Base-by-base conservation (phyloP, 2,888 invertebrate species). In the Hemicrepidius hirtus region DNA sequence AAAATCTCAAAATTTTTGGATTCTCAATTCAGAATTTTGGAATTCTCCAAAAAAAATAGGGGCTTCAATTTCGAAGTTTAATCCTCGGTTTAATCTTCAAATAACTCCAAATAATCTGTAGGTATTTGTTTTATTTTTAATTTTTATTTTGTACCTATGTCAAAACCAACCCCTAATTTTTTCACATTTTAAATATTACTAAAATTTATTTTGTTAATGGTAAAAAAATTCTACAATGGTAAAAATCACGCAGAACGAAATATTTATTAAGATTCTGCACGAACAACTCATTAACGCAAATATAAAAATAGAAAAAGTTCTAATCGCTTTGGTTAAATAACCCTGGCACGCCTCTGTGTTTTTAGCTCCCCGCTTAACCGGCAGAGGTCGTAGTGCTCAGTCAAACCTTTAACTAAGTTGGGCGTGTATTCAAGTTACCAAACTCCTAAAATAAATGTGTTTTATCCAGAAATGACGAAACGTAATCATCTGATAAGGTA, bases 371-470 rank as follows among this genome's bases (percentile, higher is more conserved):
- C 59, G 46, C 46, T 40, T 64, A 32, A 66, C 70, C 80, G 78
- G 68, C 67, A 81, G 82, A 79, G 74, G 76, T 78, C 80, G 80
- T 78, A 78, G 81, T 82, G 83, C 77, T 80, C 82, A 84, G 85
- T 83, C 80, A 80, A 80, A 83, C 80, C 69, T 82, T 80, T 78
- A 81, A 82, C 82, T 82, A 81, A 82, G 82, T 81, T 85, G 85
- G 85, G 85, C 85, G 85, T 85, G 85, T 85, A 81, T 80, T 80
- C 77, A 77, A 77, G 76, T 76, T 80, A 78, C 77, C 76, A 80
- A 80, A 78, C 76, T 79, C 80, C 77, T 75, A 78, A 80, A 77
- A 75, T 81, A 82, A 82, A 81, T 82, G 82, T 84, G 83, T 82
- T 83, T 81, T 84, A 82, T 81, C 82, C 79, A 80, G 82, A 83